phyloP scores from a whole-genome alignment of 1,140 invertebrate species.

The Akabosia matsudoensis region DNA sequence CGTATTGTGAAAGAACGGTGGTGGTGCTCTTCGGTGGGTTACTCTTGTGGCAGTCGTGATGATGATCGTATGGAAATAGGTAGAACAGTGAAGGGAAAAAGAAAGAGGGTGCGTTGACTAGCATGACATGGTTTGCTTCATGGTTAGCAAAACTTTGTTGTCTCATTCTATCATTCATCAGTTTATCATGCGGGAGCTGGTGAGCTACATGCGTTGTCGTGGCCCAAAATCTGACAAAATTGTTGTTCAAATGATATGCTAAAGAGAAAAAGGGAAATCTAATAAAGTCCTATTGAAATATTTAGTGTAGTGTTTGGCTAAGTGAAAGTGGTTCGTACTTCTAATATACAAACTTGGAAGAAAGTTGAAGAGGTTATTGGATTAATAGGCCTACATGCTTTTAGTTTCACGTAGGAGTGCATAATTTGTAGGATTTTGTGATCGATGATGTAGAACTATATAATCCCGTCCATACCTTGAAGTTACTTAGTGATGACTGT shows the following conservation, averaged over 20 bases:
- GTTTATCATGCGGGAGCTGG: slow-evolving; percentile 13
- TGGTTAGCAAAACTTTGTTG: slow-evolving; percentile 6
- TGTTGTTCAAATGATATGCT: too few relatives aligned
- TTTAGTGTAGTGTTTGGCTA: background rate
- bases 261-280: background rate
- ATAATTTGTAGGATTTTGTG: too few relatives aligned
- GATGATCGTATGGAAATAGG: background rate
- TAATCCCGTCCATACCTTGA: too few relatives aligned
- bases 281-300: background rate
- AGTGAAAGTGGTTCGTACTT: too few relatives aligned
- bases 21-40: too few relatives aligned
- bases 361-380: too few relatives aligned
- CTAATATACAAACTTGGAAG: too few relatives aligned
- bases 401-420: too few relatives aligned
- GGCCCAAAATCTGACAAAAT: background rate
- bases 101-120: background rate
- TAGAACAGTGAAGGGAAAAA: background rate
- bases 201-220: background rate
- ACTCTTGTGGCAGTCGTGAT: background rate
- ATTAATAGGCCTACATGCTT: too few relatives aligned
- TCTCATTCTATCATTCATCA: slow-evolving; percentile 12
- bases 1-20: too few relatives aligned
- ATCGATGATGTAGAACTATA: too few relatives aligned
- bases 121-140: background rate
- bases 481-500: too few relatives aligned